These are phyloP conservation scores for Saxidomus purpurata DNA, from an alignment of 1,140 invertebrate species.

Conservation along the genomic window DNA sequence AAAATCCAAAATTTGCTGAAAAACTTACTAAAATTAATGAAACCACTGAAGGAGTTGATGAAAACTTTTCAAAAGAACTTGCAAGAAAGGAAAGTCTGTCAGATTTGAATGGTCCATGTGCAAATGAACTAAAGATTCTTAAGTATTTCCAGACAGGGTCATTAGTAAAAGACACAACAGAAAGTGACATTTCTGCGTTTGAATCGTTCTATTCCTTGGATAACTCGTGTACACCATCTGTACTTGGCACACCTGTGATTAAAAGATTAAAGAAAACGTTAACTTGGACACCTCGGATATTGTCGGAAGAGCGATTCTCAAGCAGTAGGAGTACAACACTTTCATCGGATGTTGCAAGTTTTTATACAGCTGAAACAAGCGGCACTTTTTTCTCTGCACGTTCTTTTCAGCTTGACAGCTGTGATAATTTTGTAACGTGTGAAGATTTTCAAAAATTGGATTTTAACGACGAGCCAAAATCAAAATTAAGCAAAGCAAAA, in stretches of 20 bases:
- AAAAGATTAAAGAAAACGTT: slow-evolving; percentile 47
- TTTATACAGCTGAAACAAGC: slow-evolving; percentile 64
- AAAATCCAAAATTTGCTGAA: not conserved
- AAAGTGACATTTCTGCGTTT: slow-evolving; percentile 40
- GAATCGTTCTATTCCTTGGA: slow-evolving; percentile 61
- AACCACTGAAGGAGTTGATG: not conserved
- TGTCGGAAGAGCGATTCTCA: slow-evolving; percentile 35
- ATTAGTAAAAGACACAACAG: slow-evolving; percentile 11
- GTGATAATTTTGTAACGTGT: slow-evolving; percentile 59
- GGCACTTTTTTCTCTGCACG: slow-evolving; percentile 54
- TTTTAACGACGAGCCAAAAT: not conserved
- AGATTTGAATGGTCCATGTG: not conserved
- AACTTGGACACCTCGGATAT: slow-evolving; percentile 47
- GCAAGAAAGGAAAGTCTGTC: not conserved
- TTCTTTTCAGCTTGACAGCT: slow-evolving; percentile 59
- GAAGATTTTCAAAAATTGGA: slow-evolving; percentile 50
- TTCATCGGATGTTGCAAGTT: slow-evolving; percentile 42
- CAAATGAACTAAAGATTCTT: not conserved
- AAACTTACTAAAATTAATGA: not conserved
- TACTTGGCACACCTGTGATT: not conserved
- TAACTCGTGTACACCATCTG: not conserved
- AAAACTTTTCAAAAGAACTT: not conserved
- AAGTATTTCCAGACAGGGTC: not conserved
- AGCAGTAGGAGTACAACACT: slow-evolving; percentile 36
- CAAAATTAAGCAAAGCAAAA: slow-evolving; percentile 56